These are phyloP conservation scores for Otolemur garnettii DNA, from an alignment of 2,113 vertebrate species.

Conservation along the genomic window DNA sequence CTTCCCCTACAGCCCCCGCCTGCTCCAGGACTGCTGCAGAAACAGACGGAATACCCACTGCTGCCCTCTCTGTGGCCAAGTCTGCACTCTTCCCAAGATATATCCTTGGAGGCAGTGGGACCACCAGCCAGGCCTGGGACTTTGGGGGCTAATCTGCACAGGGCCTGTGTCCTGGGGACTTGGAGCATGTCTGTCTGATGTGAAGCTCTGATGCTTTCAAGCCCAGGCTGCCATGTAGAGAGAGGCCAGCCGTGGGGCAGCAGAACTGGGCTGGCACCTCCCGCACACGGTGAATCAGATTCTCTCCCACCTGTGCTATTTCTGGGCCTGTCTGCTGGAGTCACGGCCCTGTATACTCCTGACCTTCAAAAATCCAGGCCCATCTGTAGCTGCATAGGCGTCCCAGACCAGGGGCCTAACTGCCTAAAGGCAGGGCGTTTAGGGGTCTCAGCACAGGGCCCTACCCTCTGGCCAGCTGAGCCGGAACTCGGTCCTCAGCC, in stretches of 20 bases:
- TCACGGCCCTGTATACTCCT: not conserved
- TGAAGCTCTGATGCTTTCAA: not conserved
- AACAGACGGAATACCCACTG: not conserved
- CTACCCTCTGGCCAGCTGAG: fast-evolving
- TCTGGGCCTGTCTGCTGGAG: not conserved
- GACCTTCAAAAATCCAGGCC: not conserved
- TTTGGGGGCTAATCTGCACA: not conserved
- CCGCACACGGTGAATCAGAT: fast-evolving
- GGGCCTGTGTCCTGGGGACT: fast-evolving
- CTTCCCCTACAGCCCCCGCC: not conserved
- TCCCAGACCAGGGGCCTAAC: not conserved
- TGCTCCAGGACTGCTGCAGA: not conserved
- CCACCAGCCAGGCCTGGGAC: too few species aligned
- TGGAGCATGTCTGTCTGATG: not conserved
- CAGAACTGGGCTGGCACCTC: fast-evolving
- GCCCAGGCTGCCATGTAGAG: not conserved
- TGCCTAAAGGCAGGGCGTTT: too few species aligned
- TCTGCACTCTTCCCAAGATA: not conserved
- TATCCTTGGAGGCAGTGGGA: too few species aligned
- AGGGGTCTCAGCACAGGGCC: not conserved
- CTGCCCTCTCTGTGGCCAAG: fast-evolving
- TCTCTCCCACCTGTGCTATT: not conserved
- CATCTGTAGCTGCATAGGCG: fast-evolving
- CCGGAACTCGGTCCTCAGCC: not conserved
- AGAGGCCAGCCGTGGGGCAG: fast-evolving